These are phyloP conservation scores for Drosophila nr. medialis DNA, from an alignment of 2,888 invertebrate species.

Conservation along the genomic window DNA sequence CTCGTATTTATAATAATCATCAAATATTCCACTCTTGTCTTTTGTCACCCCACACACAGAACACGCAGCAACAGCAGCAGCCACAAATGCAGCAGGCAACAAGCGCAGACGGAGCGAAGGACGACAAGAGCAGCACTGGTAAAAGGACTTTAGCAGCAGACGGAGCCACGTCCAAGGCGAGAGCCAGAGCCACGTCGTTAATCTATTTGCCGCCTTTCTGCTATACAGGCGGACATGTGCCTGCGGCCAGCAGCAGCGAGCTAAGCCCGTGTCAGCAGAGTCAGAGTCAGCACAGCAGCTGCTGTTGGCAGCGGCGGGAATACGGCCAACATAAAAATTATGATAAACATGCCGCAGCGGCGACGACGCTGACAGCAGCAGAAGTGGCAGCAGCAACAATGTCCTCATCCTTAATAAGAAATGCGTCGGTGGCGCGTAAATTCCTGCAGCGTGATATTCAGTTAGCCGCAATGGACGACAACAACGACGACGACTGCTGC, in stretches of 20 bases:
- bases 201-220: conserved; percentile 82
- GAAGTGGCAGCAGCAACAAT: conserved; percentile 15
- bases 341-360: conserved; percentile 70
- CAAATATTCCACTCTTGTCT: conserved; percentile 76
- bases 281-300: conserved; percentile 16
- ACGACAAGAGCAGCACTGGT: conserved; percentile 29
- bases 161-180: conserved; percentile 63
- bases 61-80: conserved; percentile 44
- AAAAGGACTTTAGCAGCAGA: conserved; percentile 13
- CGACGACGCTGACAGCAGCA: conserved; percentile 40
- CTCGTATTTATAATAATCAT: conserved; percentile 62
- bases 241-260: conserved; percentile 61
- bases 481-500: conserved; percentile 44
- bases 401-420: conserved; percentile 27
- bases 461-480: conserved; percentile 42
- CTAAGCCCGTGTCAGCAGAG: conserved; percentile 33
- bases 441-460: conserved; percentile 68
- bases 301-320: conserved; percentile 42
- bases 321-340: conserved; percentile 68
- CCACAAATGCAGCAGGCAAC: conserved; percentile 44
- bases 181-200: conserved; percentile 77
- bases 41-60: conserved; percentile 53
- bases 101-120: conserved; percentile 47
- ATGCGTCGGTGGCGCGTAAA: conserved; percentile 44
- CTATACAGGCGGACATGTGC: conserved; percentile 80